These are phyloP conservation scores for Drepanosiphum platanoidis DNA, from an alignment of 2,888 invertebrate species.

Conservation along the genomic window DNA sequence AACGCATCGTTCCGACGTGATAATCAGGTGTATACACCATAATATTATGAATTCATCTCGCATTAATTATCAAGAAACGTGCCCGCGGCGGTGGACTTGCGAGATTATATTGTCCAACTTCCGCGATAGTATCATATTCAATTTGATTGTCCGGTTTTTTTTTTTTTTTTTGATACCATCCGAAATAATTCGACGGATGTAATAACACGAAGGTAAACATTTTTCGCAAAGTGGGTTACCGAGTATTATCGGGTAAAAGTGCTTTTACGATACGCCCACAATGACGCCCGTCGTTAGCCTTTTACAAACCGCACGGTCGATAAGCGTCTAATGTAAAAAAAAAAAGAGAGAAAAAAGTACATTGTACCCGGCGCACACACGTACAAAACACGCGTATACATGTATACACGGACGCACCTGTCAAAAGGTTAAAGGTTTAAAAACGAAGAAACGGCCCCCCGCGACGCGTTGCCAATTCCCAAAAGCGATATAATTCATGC, in stretches of 20 bases:
- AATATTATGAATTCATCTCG: background rate
- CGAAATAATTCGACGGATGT: slow-evolving; percentile 26
- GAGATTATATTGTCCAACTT: background rate
- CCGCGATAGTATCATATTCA: background rate
- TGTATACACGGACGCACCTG: background rate
- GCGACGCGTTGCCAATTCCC: slow-evolving; percentile 5
- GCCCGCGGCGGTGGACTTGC: too few relatives aligned
- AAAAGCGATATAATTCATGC: slow-evolving; percentile 10
- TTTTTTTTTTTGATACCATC: background rate
- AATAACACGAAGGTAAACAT: slow-evolving; percentile 30
- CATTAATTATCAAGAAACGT: background rate
- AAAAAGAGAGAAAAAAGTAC: slow-evolving; percentile 9
- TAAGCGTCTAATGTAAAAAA: slow-evolving; percentile 46
- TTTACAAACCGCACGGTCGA: slow-evolving; percentile 56
- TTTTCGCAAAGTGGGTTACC: slow-evolving; percentile 55
- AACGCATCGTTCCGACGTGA: background rate
- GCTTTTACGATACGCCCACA: slow-evolving; percentile 59
- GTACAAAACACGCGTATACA: background rate
- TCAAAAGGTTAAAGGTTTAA: slow-evolving; percentile 55
- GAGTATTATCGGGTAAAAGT: slow-evolving; percentile 40
- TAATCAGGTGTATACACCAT: background rate
- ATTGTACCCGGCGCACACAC: slow-evolving; percentile 4
- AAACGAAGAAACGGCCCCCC: slow-evolving; percentile 17
- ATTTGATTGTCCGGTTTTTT: background rate
- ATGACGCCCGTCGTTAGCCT: slow-evolving; percentile 58